Conservation (phyloP, 2,888 invertebrate species). For the Philaethria dido region DNA sequence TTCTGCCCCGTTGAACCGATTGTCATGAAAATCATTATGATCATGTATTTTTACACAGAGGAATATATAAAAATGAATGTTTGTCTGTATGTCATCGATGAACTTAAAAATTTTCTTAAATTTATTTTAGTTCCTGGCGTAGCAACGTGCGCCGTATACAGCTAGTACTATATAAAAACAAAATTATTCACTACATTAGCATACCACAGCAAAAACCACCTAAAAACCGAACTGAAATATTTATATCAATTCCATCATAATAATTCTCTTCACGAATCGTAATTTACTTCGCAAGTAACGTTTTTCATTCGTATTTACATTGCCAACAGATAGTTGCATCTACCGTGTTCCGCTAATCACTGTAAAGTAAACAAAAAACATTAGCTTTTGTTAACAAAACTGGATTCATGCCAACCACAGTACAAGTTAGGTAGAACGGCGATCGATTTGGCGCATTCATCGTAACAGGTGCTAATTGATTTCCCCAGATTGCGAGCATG, state of each 20-base stretch:
- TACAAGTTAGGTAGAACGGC: slow-evolving; percentile 30
- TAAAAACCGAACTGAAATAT: slow-evolving; percentile 6
- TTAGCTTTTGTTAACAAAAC: slow-evolving; percentile 46
- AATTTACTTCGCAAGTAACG: slow-evolving; percentile 19
- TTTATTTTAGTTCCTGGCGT: too few species aligned
- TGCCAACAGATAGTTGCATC: slow-evolving; percentile 45
- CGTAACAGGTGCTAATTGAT: slow-evolving; percentile 40
- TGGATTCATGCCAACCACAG: slow-evolving; percentile 47
- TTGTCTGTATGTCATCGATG: too few species aligned
- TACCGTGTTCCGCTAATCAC: slow-evolving; percentile 48
- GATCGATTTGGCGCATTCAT: slow-evolving; percentile 33
- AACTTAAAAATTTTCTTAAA: too few species aligned
- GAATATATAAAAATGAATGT: too few species aligned
- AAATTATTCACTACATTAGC: slow-evolving; percentile 7
- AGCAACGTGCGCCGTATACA: too few species aligned
- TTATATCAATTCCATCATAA: slow-evolving; percentile 6
- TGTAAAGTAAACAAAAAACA: slow-evolving; percentile 48
- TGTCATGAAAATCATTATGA: too few species aligned
- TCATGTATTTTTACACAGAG: too few species aligned
- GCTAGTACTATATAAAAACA: background rate
- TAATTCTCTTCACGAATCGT: slow-evolving; percentile 24
- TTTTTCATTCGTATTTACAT: slow-evolving; percentile 32
- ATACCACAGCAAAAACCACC: background rate
- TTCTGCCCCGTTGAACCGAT: too few species aligned
- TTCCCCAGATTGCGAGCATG: slow-evolving; percentile 30